Conservation (phyloP, 2,888 invertebrate species). For the Scaptomyza flava region DNA sequence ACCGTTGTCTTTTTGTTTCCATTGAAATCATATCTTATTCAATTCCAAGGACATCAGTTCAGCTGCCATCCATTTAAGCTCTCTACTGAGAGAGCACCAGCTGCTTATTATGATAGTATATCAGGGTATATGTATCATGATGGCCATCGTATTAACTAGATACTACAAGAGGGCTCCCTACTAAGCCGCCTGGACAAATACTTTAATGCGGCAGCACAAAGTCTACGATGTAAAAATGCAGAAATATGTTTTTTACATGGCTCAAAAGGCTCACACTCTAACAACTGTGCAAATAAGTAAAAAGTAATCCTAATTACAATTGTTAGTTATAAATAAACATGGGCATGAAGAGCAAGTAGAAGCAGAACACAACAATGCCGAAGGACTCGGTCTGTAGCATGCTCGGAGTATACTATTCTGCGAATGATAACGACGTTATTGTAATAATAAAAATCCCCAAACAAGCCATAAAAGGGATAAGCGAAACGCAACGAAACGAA, state of each 20-base stretch:
- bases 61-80: not conserved
- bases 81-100: slow-evolving; percentile 21
- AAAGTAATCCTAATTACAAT: slow-evolving; percentile 79
- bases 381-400: slow-evolving; percentile 8
- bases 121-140: slow-evolving; percentile 23
- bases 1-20: slow-evolving; percentile 6
- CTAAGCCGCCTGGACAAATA: slow-evolving; percentile 73
- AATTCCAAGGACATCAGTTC: slow-evolving; percentile 7
- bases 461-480: slow-evolving; percentile 80
- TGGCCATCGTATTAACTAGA: slow-evolving; percentile 50
- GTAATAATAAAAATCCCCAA: slow-evolving; percentile 77
- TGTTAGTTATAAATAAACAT: slow-evolving; percentile 79
- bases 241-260: slow-evolving; percentile 74
- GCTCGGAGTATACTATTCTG: not conserved
- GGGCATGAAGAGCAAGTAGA: slow-evolving; percentile 34
- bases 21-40: slow-evolving; percentile 19
- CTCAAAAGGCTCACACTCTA: slow-evolving; percentile 43
- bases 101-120: slow-evolving; percentile 32
- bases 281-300: slow-evolving; percentile 78
- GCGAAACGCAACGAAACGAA: slow-evolving; percentile 61
- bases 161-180: slow-evolving; percentile 34
- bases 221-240: slow-evolving; percentile 59
- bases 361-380: slow-evolving; percentile 11
- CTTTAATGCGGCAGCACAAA: slow-evolving; percentile 65
- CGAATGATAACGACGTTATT: slow-evolving; percentile 58